Evolutionary conservation across 2,113 vertebrate species (phyloP), one percentile per base, ranked within the genome.

Genomic region (Mugil cephalus): DNA sequence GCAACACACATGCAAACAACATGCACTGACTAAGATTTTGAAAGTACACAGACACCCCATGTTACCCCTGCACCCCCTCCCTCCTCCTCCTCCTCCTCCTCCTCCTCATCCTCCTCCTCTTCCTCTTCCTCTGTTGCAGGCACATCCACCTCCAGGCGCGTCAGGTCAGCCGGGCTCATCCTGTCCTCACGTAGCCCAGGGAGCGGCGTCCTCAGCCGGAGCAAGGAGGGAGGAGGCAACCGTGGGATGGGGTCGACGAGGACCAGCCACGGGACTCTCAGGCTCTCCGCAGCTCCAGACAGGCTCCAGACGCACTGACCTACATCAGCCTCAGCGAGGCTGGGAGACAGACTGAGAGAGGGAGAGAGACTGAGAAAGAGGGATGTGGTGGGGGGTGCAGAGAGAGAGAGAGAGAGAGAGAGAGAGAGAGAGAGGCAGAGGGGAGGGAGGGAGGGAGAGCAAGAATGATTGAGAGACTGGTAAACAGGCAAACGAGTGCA

Each of bases 301-400:
- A 89, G 54, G 73, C 80, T 83, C 87, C 85, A 92, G 91, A 92
- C 90, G 62, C 88, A 87, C 66, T 92, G 91, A 92, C 90, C 91
- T 92, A 91, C 88, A 92, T 92, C 86, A 82, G 91, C 79, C 77
- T 81, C 85, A 80, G 79, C 78, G 84, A 89, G 86, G 69, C 86
- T 69, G 70, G 52, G 84, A 81, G 69, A 88, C 79, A 73, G 74
- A 56, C 39, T 18, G 68, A 76, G 73, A 58, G 47, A 8, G 40
- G n/a, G 42, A 21, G 61, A 59, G 68, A 7, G 78, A 53, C 59
- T 15, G 59, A 11, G 54, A 18, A 59, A 30, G 43, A 42, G 52
- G 21, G 55, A 14, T 30, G 39, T 11, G 47, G 71, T 50, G 48
- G 50, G 46, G 50, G 38, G 42, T 39, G 36, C 35, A 53, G 63